Percentiles rank a stretch among this genome's conserved stretches.
Conservation (phyloP, 1,140 invertebrate genomes). For the Theocolax elegans region DNA sequence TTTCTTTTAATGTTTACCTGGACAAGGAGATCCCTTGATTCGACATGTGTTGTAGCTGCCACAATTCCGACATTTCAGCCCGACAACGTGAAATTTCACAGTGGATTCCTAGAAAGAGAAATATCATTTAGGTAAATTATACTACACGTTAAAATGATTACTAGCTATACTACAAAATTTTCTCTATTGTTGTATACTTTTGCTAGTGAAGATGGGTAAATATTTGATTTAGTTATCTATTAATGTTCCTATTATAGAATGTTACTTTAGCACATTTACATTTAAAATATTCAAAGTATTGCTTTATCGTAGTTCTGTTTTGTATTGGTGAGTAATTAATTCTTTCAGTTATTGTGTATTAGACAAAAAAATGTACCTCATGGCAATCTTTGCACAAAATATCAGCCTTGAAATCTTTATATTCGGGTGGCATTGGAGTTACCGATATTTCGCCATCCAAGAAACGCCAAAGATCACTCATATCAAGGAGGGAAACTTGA, state of each 20-base stretch:
- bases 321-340: no score
- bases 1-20: conserved; percentile 47
- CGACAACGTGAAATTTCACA: conserved; percentile 86
- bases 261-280: no score
- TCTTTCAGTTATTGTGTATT: no score
- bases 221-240: no score
- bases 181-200: no score
- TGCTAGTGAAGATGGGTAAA: no score
- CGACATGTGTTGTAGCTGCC: conserved; percentile 89
- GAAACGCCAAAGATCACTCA: conserved; percentile 83
- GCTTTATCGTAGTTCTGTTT: no score
- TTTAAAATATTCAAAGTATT: no score
- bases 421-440: conserved; percentile 85
- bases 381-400: conserved; percentile 92
- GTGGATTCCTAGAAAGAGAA: conserved; percentile 76
- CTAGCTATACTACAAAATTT: no score
- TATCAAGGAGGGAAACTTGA: conserved; percentile 85
- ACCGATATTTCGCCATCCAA: conserved; percentile 82
- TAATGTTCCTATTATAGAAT: no score
- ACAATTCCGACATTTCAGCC: conserved; percentile 84
- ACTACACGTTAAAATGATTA: no score
- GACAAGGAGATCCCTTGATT: conserved; percentile 71
- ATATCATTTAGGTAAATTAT: no score
- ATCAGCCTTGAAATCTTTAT: conserved; percentile 79
- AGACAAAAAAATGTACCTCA: conserved; percentile 71